phyloP scores from a whole-genome alignment of 2,888 invertebrate genomes.

The Zootermopsis nevadensis region DNA sequence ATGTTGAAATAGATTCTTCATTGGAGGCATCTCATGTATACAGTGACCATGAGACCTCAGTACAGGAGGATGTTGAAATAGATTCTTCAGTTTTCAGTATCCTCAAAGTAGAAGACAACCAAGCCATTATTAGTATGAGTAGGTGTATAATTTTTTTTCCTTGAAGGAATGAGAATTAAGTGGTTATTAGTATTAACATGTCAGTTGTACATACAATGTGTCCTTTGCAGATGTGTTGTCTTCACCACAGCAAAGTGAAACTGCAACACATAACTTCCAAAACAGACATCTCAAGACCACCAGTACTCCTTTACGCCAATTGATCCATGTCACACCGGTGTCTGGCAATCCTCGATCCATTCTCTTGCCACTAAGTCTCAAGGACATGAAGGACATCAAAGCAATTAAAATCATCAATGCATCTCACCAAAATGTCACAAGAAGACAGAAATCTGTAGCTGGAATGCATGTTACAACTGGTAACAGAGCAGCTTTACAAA shows the following conservation, averaged over 20 bases:
- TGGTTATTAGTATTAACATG: too few species aligned
- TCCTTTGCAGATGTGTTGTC: conserved; percentile 44
- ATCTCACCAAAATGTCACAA: conserved; percentile 60
- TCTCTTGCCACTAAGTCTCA: conserved; percentile 76
- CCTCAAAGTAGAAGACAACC: conserved; percentile 52
- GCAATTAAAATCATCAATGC: conserved; percentile 80
- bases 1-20: conserved; percentile 49
- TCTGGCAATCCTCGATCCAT: conserved; percentile 71
- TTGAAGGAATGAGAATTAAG: too few species aligned
- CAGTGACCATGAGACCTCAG: conserved; percentile 44
- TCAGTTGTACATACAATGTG: too few species aligned
- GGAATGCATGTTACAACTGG: conserved; percentile 3
- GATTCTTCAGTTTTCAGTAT: conserved; percentile 51
- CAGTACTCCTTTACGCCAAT: conserved; percentile 18
- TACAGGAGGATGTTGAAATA: conserved; percentile 51
- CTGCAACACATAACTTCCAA: neutral
- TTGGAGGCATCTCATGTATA: conserved; percentile 14
- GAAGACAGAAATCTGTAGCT: neutral
- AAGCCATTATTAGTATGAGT: conserved; percentile 53
- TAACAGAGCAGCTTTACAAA: neutral
- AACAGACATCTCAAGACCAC: neutral
- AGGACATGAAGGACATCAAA: conserved; percentile 77
- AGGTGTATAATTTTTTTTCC: conserved; percentile 27
- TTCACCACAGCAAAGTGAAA: conserved; percentile 15
- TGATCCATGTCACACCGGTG: conserved; percentile 60